Evolutionary conservation across 2,888 invertebrate genomes (phyloP).

Genomic region (Caenorhabditis drosophilae): DNA sequence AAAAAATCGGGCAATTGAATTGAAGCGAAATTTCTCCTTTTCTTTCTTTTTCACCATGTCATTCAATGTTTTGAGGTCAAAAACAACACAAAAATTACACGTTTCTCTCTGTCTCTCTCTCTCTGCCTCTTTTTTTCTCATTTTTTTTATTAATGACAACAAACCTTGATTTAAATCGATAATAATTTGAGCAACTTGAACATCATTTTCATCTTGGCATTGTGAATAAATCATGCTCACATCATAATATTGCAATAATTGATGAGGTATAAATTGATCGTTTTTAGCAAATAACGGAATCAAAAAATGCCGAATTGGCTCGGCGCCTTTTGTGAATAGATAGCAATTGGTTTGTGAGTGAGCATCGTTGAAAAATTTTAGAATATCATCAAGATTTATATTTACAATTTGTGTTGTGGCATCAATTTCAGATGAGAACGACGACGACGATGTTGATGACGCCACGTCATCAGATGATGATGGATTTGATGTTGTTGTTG

Average conservation of each 20-base stretch:
- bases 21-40: too few species aligned
- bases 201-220: constrained; percentile 8
- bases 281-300: constrained; percentile 23
- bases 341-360: constrained; percentile 12
- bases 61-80: too few species aligned
- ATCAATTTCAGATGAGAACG: background rate
- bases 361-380: constrained; percentile 21
- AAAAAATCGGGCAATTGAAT: too few species aligned
- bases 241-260: constrained; percentile 28
- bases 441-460: background rate
- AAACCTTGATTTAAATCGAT: constrained; percentile 25
- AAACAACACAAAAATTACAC: too few species aligned
- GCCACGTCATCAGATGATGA: constrained; percentile 7
- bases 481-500: constrained; percentile 5
- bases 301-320: constrained; percentile 27
- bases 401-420: constrained; percentile 26
- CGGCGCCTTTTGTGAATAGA: constrained; percentile 24
- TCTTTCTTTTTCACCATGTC: too few species aligned
- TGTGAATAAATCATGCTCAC: constrained; percentile 1
- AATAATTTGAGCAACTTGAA: constrained; percentile 11
- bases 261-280: constrained; percentile 19
- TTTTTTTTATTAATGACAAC: too few species aligned
- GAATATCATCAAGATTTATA: constrained; percentile 25
- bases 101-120: too few species aligned
- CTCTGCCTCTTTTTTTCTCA: too few species aligned